Evolutionary conservation across 2,888 invertebrate species (phyloP), one percentile per base, ranked within the genome.

Genomic region (Nomada lathburiana): DNA sequence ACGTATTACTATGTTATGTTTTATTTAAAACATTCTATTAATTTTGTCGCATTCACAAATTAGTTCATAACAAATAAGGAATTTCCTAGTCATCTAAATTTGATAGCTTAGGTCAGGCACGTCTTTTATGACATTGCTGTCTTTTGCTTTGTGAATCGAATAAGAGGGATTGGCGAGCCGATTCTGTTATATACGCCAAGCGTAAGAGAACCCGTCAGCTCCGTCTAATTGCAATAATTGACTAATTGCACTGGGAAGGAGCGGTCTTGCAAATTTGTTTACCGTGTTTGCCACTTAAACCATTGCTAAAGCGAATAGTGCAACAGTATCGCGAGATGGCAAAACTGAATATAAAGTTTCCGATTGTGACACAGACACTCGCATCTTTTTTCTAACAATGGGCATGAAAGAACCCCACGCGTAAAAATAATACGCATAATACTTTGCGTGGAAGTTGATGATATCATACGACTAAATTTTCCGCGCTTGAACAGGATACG

Each of bases 211-310:
- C 4, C 36, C 4, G 76, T 23, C 55, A 18, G 53, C 29, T 20
- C 11, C 62, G 71, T 74, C 71, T 85, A 86, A 90, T 88, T 88
- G 83, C 69, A 80, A 80, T 80, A 89, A 90, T 90, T 86, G 81
- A 79, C 75, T 85, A 85, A 86, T 90, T 88, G 83, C 71, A 76
- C 47, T 63, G 69, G 73, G 44, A 68, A 76, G 71, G 63, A 64
- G 64, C 71, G 74, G 59, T 79, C 83, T 72, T 29, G 57, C 82
- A 88, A 89, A 89, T 89, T 90, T 87, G 86, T 89, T 90, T 90
- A 87, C 78, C 75, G 62, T 76, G 70, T 65, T 69, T 42, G 57
- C 68, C 50, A n/a, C 50, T 52, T 52, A 64, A 65, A 63, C 62
- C 71, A 26, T 75, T 74, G 47, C 74, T 69, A 76, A 69, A 81